Base-by-base conservation (phyloP, 2,888 invertebrate species). In the Parapristionchus giblindavisi region DNA sequence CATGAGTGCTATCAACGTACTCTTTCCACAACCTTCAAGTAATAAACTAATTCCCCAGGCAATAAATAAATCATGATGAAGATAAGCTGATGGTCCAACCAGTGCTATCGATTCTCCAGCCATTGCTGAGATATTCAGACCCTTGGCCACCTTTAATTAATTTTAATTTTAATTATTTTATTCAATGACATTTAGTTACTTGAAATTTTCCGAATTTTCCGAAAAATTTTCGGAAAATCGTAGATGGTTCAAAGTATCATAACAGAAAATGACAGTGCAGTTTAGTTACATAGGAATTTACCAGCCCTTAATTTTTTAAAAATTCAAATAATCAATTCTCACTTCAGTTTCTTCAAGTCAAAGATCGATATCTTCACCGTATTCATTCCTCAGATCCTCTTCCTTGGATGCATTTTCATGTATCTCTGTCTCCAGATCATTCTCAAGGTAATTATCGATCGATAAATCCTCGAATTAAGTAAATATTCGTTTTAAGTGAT, bases 321-420 rank as follows among this genome's bases (percentile, higher is more conserved):
- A n/a, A n/a, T n/a, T n/a, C n/a, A n/a, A n/a, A n/a, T n/a, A n/a
- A n/a, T n/a, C n/a, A 32, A 38, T 51, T 17, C 21, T 52, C 40
- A 40, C 87, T 75, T 24, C 85, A 90, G 90, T 17, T 89, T 89
- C 84, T 90, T 89, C 84, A 87, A 88, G 36, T 93, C 92, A 70
- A 92, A 92, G 84, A 89, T 94, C 81, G 93, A 93, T 88, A 92
- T 98, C 82, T 91, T 94, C 88, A 93, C 93, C 88, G 95, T 96
- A 90, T 99, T 98, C 90, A 92, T 99, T 83, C 99, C 99, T 0
- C 96, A 97, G 90, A 91, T 98, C 78, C 90, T 96, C 81, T 99
- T 98, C 91, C 90, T 99, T 85, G 87, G 92, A 56, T 93, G 93
- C 88, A 91, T 99, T 80, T 99, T 99, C 92, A 93, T 96, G 88